These are phyloP conservation scores for Montipora capitata DNA, from an alignment of 92 coral and sea anemone species.

Conservation along the genomic window DNA sequence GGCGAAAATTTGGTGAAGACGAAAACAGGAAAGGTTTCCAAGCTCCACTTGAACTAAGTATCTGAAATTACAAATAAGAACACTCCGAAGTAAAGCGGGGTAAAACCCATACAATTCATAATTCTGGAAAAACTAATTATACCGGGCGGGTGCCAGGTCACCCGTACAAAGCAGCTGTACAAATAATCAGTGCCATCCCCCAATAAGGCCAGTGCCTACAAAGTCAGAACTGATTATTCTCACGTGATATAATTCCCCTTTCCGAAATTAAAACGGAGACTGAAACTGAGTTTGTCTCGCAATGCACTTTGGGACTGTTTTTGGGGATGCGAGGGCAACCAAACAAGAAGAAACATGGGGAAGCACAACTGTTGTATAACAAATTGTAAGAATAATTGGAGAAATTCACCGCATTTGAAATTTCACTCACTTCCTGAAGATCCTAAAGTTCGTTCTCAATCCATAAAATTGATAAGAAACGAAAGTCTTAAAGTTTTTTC, in stretches of 20 bases:
- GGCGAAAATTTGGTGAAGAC: no score
- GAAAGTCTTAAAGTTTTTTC: conserved; percentile 29
- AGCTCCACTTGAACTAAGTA: no score
- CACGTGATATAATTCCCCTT: conserved; percentile 31
- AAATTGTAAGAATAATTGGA: conserved; percentile 35
- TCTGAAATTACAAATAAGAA: no score
- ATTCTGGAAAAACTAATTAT: no score
- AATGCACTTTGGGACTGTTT: conserved; percentile 30
- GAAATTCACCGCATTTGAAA: conserved; percentile 38
- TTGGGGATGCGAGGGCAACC: conserved; percentile 12
- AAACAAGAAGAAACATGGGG: conserved; percentile 15
- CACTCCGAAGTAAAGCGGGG: no score
- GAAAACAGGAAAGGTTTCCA: no score
- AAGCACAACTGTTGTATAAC: conserved; percentile 35
- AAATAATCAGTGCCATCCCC: no score
- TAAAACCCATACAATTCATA: no score
- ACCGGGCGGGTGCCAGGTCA: no score
- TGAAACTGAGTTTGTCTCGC: conserved; percentile 30
- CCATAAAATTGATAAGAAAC: conserved; percentile 35
- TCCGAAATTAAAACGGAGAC: conserved; percentile 32
- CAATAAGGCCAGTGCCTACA: no score
- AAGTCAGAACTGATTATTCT: no score
- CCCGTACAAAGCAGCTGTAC: no score
- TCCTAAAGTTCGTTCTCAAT: conserved; percentile 24
- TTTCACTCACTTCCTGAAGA: conserved; percentile 40